Percentiles rank a stretch among this genome's conserved stretches.
Evolutionary conservation across 2,888 invertebrate genomes (phyloP).

Genomic region (Ichneumoninae sp.): DNA sequence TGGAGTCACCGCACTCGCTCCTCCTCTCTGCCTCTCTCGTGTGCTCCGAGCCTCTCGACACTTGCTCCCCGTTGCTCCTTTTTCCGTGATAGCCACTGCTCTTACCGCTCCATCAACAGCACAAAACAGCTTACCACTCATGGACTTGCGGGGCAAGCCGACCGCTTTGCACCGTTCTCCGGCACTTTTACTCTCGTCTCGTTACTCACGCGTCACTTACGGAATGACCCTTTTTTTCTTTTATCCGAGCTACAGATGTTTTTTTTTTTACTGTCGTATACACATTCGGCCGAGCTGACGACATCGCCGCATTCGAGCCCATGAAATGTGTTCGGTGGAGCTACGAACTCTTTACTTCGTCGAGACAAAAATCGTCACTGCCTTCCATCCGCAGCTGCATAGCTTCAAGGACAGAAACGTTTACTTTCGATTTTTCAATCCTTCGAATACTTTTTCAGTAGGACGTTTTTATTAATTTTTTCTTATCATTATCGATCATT

Average conservation of each 20-base stretch:
- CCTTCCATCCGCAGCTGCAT: no score
- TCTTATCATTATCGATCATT: background rate
- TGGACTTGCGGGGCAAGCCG: slow-evolving; percentile 39
- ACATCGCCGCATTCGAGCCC: slow-evolving; percentile 3
- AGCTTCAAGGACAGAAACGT: no score
- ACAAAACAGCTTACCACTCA: slow-evolving; percentile 52
- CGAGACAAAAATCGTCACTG: no score
- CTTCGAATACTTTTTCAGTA: no score
- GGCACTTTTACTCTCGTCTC: slow-evolving; percentile 59
- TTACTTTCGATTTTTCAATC: no score
- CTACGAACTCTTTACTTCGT: no score
- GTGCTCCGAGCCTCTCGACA: slow-evolving; percentile 19
- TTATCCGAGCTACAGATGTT: slow-evolving; percentile 30
- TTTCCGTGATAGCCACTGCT: slow-evolving; percentile 25
- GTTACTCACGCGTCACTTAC: slow-evolving; percentile 45
- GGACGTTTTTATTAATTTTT: background rate
- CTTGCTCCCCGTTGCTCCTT: slow-evolving; percentile 26
- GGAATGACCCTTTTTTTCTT: slow-evolving; percentile 46
- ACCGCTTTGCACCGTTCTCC: slow-evolving; percentile 13
- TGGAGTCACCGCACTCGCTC: slow-evolving; percentile 25
- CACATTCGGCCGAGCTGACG: background rate
- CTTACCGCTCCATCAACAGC: slow-evolving; percentile 46
- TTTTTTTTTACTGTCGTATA: slow-evolving; percentile 24
- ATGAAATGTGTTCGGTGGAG: no score
- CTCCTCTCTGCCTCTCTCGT: background rate